Base-by-base conservation (phyloP, 2,888 invertebrate genomes). In the Drosophila paranaensis region DNA sequence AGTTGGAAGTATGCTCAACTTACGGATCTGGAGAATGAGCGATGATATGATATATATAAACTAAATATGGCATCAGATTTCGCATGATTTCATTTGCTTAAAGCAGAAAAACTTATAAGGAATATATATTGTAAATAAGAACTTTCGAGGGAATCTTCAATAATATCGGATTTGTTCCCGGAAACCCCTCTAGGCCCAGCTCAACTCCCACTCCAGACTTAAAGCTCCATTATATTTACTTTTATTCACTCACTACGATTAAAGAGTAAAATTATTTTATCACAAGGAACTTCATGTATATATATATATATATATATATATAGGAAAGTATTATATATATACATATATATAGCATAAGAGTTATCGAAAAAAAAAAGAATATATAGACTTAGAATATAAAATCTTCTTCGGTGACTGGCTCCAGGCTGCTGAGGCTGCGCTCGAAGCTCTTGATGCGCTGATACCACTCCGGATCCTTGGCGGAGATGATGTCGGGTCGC, bases 381-480 rank as follows among this genome's bases (percentile, higher is more conserved):
- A 20, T 1, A 20, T 20, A 2, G 13, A 40, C 16, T 16, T 81
- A 84, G 48, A 84, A 86, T 46, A 86, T 71, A 20, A 85, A 85
- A 5, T 90, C 88, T n/a, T 81, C 74, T 3, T 81, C 78, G 56
- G 76, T 72, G 20, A 55, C n/a, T n/a, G 46, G 54, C 9, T 84
- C 81, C 82, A 83, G 42, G 27, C 75, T 82, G 45, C 86, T 88
- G 0, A 91, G 71, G 55, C 81, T 87, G 0, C 84, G 76, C 64
- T 91, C 90, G 10, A 77, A 91, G 25, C 68, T 57, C 60, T 93
- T 94, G 90, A 82, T 93, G 91, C 79, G 93, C 90, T 91, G 93
- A 82, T 92, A 95, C 95, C 95, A 95, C 67, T 94, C 93, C 0
- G 95, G 95, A 90, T 95, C 95, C 27, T 90, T 81, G 10, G 82